These are phyloP conservation scores for Bettongia penicillata DNA, from an alignment of 2,113 vertebrate species.

Conservation along the genomic window DNA sequence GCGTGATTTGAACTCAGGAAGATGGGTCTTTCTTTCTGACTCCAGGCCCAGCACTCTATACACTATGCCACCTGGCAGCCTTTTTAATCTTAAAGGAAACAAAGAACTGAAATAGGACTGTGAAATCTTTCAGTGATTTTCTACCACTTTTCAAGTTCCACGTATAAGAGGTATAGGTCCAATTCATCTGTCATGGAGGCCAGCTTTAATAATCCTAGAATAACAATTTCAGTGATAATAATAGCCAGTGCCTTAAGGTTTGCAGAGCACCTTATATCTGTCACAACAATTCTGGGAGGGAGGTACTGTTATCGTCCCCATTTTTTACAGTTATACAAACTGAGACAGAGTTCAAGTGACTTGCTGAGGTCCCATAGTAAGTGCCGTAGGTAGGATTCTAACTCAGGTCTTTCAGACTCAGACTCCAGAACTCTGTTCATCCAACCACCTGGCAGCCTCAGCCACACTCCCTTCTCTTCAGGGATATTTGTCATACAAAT, in stretches of 20 bases:
- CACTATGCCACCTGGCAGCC: too few relatives aligned
- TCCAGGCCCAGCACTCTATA: not conserved
- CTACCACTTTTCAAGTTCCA: not conserved
- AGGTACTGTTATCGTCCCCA: not conserved
- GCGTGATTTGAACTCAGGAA: not conserved
- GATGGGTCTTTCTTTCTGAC: not conserved
- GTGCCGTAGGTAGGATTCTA: not conserved
- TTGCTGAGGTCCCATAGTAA: not conserved
- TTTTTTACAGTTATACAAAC: not conserved
- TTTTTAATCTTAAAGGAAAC: not conserved
- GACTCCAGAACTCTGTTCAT: not conserved
- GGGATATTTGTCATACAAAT: not conserved
- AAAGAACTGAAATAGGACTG: not conserved
- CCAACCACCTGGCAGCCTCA: not conserved
- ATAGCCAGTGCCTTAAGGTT: not conserved
- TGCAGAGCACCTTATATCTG: not conserved
- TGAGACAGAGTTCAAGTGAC: not conserved
- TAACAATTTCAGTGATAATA: not conserved
- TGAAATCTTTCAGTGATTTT: not conserved
- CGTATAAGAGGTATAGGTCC: not conserved
- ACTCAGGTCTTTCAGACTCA: not conserved
- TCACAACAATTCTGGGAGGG: not conserved
- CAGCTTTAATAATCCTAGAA: not conserved
- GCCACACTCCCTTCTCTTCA: conserved; percentile 10
- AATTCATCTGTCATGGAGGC: not conserved